Evolutionary conservation across 1,140 invertebrate genomes (phyloP), one percentile per base, ranked within the genome.

Genomic region (Paramacrobiotus metropolitanus): DNA sequence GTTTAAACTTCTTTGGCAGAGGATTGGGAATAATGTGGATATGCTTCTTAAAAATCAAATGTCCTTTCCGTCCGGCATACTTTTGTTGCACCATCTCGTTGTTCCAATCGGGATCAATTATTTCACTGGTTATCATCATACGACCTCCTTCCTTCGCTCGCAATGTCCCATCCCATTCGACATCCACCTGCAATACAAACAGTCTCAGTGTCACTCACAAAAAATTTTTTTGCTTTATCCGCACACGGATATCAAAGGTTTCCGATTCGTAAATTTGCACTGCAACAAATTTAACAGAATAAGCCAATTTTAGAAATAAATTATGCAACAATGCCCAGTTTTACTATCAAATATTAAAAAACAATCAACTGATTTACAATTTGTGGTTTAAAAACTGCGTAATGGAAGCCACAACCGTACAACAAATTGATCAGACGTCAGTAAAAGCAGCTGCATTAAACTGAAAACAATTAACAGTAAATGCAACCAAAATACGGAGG

Each of bases 41-140:
- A 67, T 85, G 82, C 69, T 86, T 87, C 69, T 87, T 87, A 67
- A 81, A 83, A 67, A 87, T 82, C n/a, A 73, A 73, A 18, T 59
- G 2, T 65, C 61, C 31, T 64, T 65, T 67, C 78, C 76, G 59
- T 1, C 78, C 78, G 1, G 68, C 70, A 68, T 86, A 86, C 63
- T 76, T 73, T 30, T 75, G 69, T 67, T 79, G 73, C 2, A 83
- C 74, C 82, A 82, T 85, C 0, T 72, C 74, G 65, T 83, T 79
- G 24, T 81, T 74, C 81, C 81, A 83, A 65, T 84, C 77, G 0
- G 80, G 80, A 65, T 86, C 76, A 62, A 81, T 76, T 68, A 81
- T 78, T 69, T 88, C 86, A 73, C 82, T 85, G 4, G 83, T 84
- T 1, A 87, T 73, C 1, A 81, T 70, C 2, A 87, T 83, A 70